Base-by-base conservation (phyloP, 2,113 vertebrate genomes). In the Caretta caretta region DNA sequence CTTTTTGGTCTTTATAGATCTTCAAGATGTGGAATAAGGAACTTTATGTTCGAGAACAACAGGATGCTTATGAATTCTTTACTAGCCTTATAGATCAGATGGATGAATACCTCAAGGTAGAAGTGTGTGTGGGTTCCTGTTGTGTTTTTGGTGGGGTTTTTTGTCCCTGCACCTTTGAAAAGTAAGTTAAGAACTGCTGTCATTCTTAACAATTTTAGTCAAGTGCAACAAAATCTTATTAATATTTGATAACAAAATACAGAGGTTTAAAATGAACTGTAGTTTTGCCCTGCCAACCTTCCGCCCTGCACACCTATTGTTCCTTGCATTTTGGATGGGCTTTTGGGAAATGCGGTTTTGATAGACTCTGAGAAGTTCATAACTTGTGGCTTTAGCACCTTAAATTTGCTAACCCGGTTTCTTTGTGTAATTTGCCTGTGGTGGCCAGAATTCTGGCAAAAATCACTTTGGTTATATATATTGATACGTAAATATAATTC, bases 1-100 rank as follows among this genome's bases (percentile, higher is more conserved):
- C 5, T 80, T 38, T 88, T 27, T 86, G 17, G 72, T 49, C 95
- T 49, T 35, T 86, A 27, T 90, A 99, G 99, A 99, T 99, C 96
- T 99, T 99, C 98, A 99, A 99, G 98, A 99, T 99, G 99, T 99
- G 99, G 99, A 99, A 99, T 98, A 99, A 99, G 90, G 99, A 99
- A 94, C 97, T 99, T 49, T 99, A 99, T 53, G 99, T 99, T 20
- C 98, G 99, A 94, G 99, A 99, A 83, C 99, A 99, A 89, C 99
- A 99, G 94, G 99, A 99, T 93, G 99, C 99, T 3, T 99, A 99
- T 42, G 99, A 99, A 97, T 99, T 99, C 98, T 99, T 99, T 97
- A 99, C 99, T 78, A 99, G 99, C 94, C 98, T 99, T 80, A 99
- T 99, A 96, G 99, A 99, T 97, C 99, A 99, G 98, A 98, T 99